Evolutionary conservation across 2,797 vertebrate species (phyloP), one percentile per base, ranked within the genome.

Genomic region (Mycteria americana): DNA sequence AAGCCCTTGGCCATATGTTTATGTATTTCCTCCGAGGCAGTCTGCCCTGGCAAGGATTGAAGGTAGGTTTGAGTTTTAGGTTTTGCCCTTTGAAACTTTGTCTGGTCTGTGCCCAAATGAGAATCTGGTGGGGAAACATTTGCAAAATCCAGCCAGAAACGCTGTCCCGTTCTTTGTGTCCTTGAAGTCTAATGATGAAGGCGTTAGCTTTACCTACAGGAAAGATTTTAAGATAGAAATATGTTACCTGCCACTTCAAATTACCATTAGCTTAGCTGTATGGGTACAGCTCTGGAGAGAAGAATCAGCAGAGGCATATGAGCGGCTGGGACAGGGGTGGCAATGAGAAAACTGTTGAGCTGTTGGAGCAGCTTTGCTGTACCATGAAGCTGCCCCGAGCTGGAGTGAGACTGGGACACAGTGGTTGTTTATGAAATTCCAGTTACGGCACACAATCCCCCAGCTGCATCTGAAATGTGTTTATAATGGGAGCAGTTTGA

Each of bases 1-100:
- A 99, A 98, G 99, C 99, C 88, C 98, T 99, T 64, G 99, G 99
- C 97, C 99, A 99, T 98, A 99, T 99, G 99, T 99, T 99, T 97
- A 99, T 99, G 99, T 99, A 99, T 98, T 99, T 99, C 97, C 99
- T 99, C 59, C 99, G 99, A 97, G 99, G 99, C 96, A 99, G 99
- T 98, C 98, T 99, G 94, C 99, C 99, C 64, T 99, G 99, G 99
- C 99, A 99, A 97, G 99, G 99, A 95, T 97, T 99, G 65, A 99
- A 99, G 99, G 99, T 99, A 98, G 67, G 96, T 92, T 46, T 60
- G 39, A 92, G 41, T 54, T 84, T 76, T 31, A 81, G 51, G 15
- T 81, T 89, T 60, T 89, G 46, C 86, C 82, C 82, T 89, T 69
- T 83, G 68, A 86, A 85, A 76, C 62, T 77, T 63, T n/a, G 28